Evolutionary conservation across 2,888 invertebrate genomes (phyloP).

Genomic region (Neoaliturus tenellus): DNA sequence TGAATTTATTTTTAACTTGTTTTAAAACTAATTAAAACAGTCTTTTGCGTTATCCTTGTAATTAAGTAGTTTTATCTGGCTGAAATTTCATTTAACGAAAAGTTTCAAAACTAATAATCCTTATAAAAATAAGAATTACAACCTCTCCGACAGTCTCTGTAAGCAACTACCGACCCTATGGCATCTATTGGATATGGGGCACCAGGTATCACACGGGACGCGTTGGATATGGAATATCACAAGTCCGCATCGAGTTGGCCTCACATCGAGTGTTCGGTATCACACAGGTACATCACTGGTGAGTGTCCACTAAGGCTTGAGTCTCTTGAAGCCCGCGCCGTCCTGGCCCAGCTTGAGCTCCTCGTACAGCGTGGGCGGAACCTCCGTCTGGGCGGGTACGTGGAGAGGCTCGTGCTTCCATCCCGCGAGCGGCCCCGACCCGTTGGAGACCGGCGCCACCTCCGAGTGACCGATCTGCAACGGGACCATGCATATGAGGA

Average conservation of each 20-base stretch:
- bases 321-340: conserved; percentile 87
- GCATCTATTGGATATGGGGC: conserved; percentile 31
- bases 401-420: conserved; percentile 84
- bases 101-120: too few species aligned
- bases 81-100: too few species aligned
- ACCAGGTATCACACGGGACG: conserved; percentile 28
- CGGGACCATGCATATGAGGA: too few species aligned
- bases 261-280: conserved; percentile 13
- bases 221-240: neutral
- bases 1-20: too few species aligned
- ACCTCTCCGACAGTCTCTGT: too few species aligned
- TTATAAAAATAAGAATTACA: too few species aligned
- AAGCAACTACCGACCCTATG: conserved; percentile 12
- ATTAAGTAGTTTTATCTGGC: too few species aligned
- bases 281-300: neutral
- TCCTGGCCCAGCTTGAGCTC: conserved; percentile 88
- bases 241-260: neutral
- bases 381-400: conserved; percentile 77
- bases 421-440: conserved; percentile 69
- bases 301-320: conserved; percentile 79
- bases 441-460: neutral
- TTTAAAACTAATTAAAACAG: too few species aligned
- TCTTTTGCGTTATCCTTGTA: too few species aligned
- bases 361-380: conserved; percentile 87
- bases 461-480: conserved; percentile 57